A percentile compares a stretch with the other conserved stretches of the same genome.
Evolutionary conservation across 2,888 invertebrate genomes (phyloP).

Genomic region (Acanthosepion lycidas): DNA sequence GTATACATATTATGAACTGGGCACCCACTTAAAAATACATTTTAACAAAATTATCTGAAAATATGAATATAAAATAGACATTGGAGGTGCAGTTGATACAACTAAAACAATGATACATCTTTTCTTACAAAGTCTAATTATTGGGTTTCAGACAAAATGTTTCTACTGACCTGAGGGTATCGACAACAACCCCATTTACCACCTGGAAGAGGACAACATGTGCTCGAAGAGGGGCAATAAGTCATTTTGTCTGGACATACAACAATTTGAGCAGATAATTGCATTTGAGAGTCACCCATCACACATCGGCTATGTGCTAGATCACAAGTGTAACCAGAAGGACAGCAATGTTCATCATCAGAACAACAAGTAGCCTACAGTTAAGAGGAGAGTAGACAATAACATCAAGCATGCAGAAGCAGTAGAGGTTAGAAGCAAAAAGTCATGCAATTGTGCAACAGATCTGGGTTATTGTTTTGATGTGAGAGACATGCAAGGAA

Average conservation of each 20-base stretch:
- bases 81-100: not conserved
- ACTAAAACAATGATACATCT: not conserved
- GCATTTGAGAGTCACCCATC: not conserved
- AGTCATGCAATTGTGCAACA: no score
- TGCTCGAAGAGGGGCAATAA: constrained; percentile 55
- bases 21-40: no score
- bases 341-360: constrained; percentile 71
- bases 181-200: constrained; percentile 62
- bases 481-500: no score
- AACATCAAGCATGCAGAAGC: not conserved
- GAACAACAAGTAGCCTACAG: constrained; percentile 68
- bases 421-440: not conserved
- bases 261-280: not conserved
- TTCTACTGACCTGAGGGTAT: constrained; percentile 52
- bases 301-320: not conserved
- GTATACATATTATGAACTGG: no score
- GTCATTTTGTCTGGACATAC: constrained; percentile 46
- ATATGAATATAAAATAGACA: not conserved
- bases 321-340: constrained; percentile 51
- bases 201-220: constrained; percentile 56
- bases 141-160: not conserved
- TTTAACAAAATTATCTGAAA: not conserved
- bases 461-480: no score
- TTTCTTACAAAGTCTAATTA: not conserved
- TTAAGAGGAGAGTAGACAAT: not conserved